These are phyloP conservation scores for Prionailurus viverrinus DNA, from an alignment of 2,113 vertebrate species.

Conservation along the genomic window DNA sequence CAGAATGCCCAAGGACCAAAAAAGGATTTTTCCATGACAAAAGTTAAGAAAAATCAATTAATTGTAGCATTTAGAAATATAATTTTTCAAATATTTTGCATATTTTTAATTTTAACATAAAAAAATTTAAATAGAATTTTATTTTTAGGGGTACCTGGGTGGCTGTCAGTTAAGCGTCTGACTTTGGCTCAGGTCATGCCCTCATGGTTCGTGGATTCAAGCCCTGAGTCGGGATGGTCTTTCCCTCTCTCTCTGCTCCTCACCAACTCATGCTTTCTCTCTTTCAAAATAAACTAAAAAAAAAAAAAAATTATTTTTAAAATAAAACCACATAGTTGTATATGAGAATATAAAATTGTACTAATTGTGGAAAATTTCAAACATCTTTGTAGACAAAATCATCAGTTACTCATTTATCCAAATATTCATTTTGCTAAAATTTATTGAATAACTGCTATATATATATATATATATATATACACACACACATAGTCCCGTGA, in stretches of 20 bases:
- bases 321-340: background rate
- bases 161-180: too few species aligned
- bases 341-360: background rate
- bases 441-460: background rate
- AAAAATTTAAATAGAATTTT: background rate
- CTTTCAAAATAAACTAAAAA: too few species aligned
- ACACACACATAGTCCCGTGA: background rate
- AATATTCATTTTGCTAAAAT: background rate
- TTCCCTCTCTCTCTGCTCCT: too few species aligned
- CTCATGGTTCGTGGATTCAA: too few species aligned
- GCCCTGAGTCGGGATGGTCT: too few species aligned
- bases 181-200: too few species aligned
- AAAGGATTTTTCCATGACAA: background rate
- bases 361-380: background rate
- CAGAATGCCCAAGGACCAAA: background rate
- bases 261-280: too few species aligned
- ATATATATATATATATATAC: too few species aligned
- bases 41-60: background rate
- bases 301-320: background rate
- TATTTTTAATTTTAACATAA: background rate
- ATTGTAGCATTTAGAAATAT: background rate
- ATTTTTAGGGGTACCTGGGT: background rate
- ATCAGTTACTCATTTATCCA: slow-evolving; percentile 15
- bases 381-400: background rate
- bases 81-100: background rate